These are phyloP conservation scores for Zapornia atra DNA, from an alignment of 2,113 vertebrate genomes.

Conservation along the genomic window DNA sequence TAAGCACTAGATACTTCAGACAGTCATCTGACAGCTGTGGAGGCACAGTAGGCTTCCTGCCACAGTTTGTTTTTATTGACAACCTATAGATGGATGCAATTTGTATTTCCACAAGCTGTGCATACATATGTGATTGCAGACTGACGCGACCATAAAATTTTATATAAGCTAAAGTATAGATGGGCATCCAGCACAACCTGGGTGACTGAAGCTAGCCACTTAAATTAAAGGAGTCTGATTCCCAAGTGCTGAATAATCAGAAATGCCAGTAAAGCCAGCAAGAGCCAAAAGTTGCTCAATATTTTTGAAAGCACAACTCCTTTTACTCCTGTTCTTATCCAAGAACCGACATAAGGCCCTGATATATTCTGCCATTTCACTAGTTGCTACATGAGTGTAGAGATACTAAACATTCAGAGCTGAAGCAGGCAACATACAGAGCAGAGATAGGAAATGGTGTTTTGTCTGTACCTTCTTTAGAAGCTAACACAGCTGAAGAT, in stretches of 20 bases:
- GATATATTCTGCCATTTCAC: background rate
- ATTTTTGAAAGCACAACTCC: background rate
- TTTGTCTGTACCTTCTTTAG: background rate
- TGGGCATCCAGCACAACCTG: background rate
- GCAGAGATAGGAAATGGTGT: background rate
- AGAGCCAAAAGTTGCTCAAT: background rate
- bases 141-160: background rate
- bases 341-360: background rate
- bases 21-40: background rate
- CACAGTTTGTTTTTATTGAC: background rate
- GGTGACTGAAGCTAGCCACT: background rate
- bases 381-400: background rate
- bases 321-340: background rate
- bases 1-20: background rate
- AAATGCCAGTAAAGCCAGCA: background rate
- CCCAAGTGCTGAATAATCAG: background rate
- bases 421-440: background rate
- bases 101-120: background rate
- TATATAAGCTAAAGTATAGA: background rate
- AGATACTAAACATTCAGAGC: background rate
- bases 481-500: background rate
- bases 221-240: background rate
- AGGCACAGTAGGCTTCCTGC: background rate
- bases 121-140: background rate
- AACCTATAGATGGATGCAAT: background rate